These are phyloP conservation scores for Brachypteracias leptosomus DNA, from an alignment of 2,113 vertebrate species.

Conservation along the genomic window DNA sequence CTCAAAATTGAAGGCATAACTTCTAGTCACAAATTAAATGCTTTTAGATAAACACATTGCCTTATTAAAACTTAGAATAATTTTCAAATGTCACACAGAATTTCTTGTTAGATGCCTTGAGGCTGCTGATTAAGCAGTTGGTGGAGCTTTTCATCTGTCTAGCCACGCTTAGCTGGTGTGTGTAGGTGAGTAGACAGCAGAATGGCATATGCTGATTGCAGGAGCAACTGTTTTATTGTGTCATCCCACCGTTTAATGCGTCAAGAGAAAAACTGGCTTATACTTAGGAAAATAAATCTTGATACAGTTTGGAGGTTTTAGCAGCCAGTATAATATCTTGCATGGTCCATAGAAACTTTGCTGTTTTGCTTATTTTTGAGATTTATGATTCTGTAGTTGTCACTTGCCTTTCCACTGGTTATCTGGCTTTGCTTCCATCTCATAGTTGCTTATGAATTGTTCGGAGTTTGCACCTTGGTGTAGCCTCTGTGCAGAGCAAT, in stretches of 20 bases:
- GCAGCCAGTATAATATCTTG: neutral
- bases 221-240: neutral
- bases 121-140: constrained; percentile 22
- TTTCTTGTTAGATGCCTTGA: neutral
- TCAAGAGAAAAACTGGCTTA: neutral
- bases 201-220: neutral
- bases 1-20: neutral
- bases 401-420: neutral
- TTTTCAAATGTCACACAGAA: neutral
- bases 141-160: constrained; percentile 22
- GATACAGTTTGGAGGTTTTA: neutral
- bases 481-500: neutral
- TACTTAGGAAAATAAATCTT: neutral
- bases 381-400: neutral
- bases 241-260: neutral
- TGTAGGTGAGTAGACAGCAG: constrained; percentile 19
- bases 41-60: neutral
- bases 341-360: neutral
- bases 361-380: neutral
- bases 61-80: neutral
- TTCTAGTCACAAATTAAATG: neutral
- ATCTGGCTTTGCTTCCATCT: neutral
- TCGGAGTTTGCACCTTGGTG: neutral
- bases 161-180: neutral
- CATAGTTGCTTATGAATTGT: neutral